These are phyloP conservation scores for Pterobdella sp. DNA, from an alignment of 2,888 invertebrate species.

Conservation along the genomic window DNA sequence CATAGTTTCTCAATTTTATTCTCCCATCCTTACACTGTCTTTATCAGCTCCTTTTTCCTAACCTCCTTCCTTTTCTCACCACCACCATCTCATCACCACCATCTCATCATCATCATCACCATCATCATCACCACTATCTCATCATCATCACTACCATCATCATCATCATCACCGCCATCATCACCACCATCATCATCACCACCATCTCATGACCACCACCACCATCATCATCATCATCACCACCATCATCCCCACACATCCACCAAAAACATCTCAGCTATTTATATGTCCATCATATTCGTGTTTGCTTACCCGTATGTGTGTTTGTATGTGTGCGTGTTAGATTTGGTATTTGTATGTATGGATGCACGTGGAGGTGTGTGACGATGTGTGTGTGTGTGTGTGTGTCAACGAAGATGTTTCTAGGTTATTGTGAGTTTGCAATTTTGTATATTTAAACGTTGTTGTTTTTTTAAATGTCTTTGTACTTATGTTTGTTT, in stretches of 20 bases:
- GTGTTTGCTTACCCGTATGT: not conserved
- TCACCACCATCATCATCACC: slow-evolving; percentile 22
- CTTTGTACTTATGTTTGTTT: slow-evolving; percentile 1
- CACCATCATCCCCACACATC: not conserved
- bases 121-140: not conserved
- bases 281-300: not conserved
- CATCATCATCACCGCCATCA: slow-evolving; percentile 22
- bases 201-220: slow-evolving; percentile 15
- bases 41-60: not conserved
- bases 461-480: not conserved
- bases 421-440: not conserved
- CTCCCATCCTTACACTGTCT: too few relatives aligned
- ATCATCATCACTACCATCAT: slow-evolving; percentile 19
- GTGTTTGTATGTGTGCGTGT: slow-evolving; percentile 8
- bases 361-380: not conserved
- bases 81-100: too few relatives aligned
- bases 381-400: slow-evolving; percentile 10
- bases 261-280: not conserved
- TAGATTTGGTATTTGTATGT: not conserved
- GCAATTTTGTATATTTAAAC: not conserved
- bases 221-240: slow-evolving; percentile 22
- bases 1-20: too few relatives aligned
- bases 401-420: not conserved
- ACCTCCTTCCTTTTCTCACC: slow-evolving; percentile 13
- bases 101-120: not conserved